phyloP scores from a whole-genome alignment of 2,888 invertebrate species.

The Eupithecia subfuscata region DNA sequence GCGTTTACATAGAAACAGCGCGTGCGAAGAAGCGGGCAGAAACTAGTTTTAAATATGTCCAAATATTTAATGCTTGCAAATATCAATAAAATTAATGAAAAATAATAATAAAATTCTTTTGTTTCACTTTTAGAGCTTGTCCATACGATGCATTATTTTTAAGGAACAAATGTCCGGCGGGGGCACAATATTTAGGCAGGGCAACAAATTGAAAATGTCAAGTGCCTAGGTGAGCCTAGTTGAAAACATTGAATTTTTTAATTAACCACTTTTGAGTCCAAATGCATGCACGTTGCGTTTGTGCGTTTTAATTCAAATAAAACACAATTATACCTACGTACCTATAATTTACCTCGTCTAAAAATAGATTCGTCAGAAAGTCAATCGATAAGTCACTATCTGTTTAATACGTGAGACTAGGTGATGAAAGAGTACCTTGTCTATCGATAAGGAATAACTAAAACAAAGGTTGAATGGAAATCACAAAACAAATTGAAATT shows the following conservation, averaged over 20 bases:
- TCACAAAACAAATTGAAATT: neutral
- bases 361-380: neutral
- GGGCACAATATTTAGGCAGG: too few species aligned
- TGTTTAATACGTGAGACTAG: constrained; percentile 4
- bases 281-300: neutral
- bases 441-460: constrained; percentile 5
- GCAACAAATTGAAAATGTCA: too few species aligned
- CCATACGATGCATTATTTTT: too few species aligned
- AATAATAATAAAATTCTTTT: neutral
- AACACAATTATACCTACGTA: neutral
- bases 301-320: neutral
- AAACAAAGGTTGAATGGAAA: neutral
- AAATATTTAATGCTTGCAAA: too few species aligned
- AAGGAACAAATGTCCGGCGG: too few species aligned
- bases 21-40: too few species aligned
- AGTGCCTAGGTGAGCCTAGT: neutral
- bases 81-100: too few species aligned
- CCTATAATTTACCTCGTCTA: neutral
- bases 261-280: neutral
- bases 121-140: neutral
- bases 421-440: neutral
- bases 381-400: neutral
- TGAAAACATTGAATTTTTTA: neutral
- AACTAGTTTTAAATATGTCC: too few species aligned
- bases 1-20: too few species aligned